These are phyloP conservation scores for Aricia agestis DNA, from an alignment of 1,140 invertebrate genomes.

Conservation along the genomic window DNA sequence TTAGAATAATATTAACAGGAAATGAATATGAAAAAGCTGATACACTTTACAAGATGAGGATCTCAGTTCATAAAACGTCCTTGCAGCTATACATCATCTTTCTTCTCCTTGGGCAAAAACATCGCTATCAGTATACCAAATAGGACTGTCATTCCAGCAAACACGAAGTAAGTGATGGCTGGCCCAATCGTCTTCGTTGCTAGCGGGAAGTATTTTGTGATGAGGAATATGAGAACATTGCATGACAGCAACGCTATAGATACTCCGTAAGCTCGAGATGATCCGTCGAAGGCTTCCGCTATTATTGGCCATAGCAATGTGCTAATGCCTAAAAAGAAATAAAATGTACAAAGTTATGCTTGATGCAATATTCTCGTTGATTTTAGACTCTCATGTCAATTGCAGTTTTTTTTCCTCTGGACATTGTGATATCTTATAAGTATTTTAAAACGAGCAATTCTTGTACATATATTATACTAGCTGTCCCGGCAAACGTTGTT, in stretches of 20 bases:
- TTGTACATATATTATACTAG: too few relatives aligned
- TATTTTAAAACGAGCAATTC: too few relatives aligned
- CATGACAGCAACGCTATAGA: not conserved
- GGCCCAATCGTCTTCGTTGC: slow-evolving; percentile 6
- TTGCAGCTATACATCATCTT: not conserved
- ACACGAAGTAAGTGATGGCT: not conserved
- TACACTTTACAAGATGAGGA: too few relatives aligned
- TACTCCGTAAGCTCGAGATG: slow-evolving; percentile 23
- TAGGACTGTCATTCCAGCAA: not conserved
- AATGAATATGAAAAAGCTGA: too few relatives aligned
- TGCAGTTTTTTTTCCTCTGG: too few relatives aligned
- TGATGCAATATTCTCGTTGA: too few relatives aligned
- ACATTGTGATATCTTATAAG: too few relatives aligned
- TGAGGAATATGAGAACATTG: slow-evolving; percentile 10
- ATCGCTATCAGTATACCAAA: not conserved
- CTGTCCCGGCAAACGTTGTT: too few relatives aligned
- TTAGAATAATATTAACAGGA: too few relatives aligned
- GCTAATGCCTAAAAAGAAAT: slow-evolving; percentile 20
- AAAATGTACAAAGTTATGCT: too few relatives aligned
- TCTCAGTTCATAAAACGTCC: too few relatives aligned
- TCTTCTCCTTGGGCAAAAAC: not conserved
- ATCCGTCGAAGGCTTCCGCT: slow-evolving; percentile 26
- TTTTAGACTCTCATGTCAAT: too few relatives aligned
- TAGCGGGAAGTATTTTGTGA: slow-evolving; percentile 18
- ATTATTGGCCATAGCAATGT: slow-evolving; percentile 21